Evolutionary conservation across 2,888 invertebrate species (phyloP), one percentile per base, ranked within the genome.

Genomic region (Lithophane socia): DNA sequence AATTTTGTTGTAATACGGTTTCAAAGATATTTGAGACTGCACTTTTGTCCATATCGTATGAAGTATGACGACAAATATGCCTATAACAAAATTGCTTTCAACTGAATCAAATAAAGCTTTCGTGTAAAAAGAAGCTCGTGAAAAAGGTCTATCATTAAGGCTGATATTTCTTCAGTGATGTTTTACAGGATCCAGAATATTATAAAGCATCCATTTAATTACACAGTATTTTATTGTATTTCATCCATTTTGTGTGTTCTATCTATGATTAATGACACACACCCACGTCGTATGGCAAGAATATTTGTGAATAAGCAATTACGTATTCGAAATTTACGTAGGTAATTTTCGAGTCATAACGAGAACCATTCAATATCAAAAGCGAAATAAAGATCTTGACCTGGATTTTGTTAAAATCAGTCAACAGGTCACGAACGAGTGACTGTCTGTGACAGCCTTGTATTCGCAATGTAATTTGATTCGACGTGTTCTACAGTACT

Each of bases 361-460:
- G 89, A 90, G 88, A 91, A 87, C 89, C 89, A 92, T 93, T 93
- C 91, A 92, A 92, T 93, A 94, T 93, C 89, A 93, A 93, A 93
- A 93, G 91, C 91, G 90, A 94, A 94, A 93, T 94, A 94, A 95
- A 95, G 96, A 95, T 95, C 96, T 96, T 96, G 96, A 96, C 96
- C 96, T 93, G 93, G 92, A 93, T 95, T 93, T 91, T 90, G 91
- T 93, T 93, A 93, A 95, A 96, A 95, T 95, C 95, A 96, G 95
- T 95, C 95, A 95, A 93, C 95, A 91, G 96, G 96, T 96, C 96
- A 96, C 94, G 96, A 96, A 94, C 96, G 94, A 95, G 95, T 95
- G 95, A 95, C 94, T 95, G 93, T 91, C 92, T 91, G 94, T 93
- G 93, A 94, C 93, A 95, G 92, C 95, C 95, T 96, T 95, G 95